These are phyloP conservation scores for Calosoma granatense DNA, from an alignment of 1,140 invertebrate genomes.

Conservation along the genomic window DNA sequence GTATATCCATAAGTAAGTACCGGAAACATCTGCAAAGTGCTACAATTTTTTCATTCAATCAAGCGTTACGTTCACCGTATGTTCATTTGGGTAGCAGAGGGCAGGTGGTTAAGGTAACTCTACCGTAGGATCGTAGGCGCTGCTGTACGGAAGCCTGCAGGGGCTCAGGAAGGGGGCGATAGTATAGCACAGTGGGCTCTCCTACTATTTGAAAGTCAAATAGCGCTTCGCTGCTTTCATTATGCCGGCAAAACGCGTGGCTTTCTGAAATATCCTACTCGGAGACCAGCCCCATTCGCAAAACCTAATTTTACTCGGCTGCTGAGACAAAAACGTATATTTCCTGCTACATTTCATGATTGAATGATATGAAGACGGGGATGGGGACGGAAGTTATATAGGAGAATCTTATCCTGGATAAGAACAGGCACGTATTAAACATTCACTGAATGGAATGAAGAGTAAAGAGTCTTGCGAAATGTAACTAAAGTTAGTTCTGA, in stretches of 20 bases:
- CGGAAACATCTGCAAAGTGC: too few relatives aligned
- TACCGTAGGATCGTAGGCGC: not conserved
- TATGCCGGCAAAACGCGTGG: not conserved
- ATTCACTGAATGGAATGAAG: not conserved
- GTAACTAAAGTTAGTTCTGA: too few relatives aligned
- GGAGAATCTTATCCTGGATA: not conserved
- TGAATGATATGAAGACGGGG: not conserved
- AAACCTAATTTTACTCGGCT: not conserved
- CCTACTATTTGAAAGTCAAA: conserved; percentile 6
- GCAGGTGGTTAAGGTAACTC: not conserved
- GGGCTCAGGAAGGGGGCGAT: too few relatives aligned
- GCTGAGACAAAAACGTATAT: conserved; percentile 6
- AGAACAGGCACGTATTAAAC: not conserved
- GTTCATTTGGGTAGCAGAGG: not conserved
- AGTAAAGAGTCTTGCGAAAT: too few relatives aligned
- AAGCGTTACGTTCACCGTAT: not conserved
- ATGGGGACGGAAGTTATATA: too few relatives aligned
- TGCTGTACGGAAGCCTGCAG: not conserved
- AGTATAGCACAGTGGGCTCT: too few relatives aligned
- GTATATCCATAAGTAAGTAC: not conserved
- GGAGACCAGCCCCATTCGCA: not conserved
- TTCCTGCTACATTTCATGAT: conserved; percentile 5
- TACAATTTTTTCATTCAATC: not conserved
- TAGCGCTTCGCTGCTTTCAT: not conserved
- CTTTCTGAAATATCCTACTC: not conserved